Conservation (phyloP, 2,797 vertebrate genomes). For the Allenopithecus nigroviridis region DNA sequence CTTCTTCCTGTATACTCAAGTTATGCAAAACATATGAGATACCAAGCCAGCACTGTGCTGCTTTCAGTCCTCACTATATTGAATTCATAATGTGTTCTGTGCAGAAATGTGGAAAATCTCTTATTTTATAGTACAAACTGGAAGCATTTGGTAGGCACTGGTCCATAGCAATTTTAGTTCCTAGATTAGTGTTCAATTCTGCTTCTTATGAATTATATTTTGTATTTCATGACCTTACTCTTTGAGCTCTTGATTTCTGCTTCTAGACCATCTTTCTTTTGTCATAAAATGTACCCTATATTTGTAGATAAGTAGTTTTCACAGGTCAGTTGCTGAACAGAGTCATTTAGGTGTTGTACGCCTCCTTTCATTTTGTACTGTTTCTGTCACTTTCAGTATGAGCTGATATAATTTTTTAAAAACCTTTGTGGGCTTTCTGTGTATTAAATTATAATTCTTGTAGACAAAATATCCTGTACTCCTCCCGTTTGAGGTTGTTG, state of each 20-base stretch:
- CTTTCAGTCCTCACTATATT: neutral
- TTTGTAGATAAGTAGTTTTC: neutral
- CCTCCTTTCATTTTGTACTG: neutral
- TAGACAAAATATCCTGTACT: neutral
- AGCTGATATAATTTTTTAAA: neutral
- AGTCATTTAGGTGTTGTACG: neutral
- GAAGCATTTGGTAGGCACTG: neutral
- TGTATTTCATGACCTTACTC: neutral
- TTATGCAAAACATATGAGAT: neutral
- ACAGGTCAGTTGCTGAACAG: neutral
- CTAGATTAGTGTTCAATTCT: neutral
- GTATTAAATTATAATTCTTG: neutral
- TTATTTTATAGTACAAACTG: neutral
- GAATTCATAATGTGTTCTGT: neutral
- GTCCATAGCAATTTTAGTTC: neutral
- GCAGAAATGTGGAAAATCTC: neutral
- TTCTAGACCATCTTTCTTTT: neutral
- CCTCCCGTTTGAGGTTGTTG: neutral
- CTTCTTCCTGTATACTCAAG: too few relatives aligned
- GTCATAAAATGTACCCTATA: neutral
- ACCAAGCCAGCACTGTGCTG: neutral
- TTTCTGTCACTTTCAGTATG: neutral
- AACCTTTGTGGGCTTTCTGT: neutral
- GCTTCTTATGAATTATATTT: neutral
- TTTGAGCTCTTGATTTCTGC: neutral